A percentile compares a stretch with the other conserved stretches of the same genome.
phyloP scores from a whole-genome alignment of 2,113 vertebrate genomes.

The Sander vitreus region DNA sequence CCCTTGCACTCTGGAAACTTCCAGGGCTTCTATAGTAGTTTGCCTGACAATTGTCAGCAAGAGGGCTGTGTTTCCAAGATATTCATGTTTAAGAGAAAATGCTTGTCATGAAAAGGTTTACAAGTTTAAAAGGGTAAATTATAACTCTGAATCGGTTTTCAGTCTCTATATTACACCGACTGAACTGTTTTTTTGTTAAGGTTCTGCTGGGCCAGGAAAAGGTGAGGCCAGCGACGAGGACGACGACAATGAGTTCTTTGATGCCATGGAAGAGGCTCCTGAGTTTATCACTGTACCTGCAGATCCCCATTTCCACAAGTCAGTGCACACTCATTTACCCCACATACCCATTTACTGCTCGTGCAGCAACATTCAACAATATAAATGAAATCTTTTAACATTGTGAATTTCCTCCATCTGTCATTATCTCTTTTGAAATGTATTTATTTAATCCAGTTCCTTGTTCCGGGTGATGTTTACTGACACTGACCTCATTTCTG shows the following conservation, averaged over 20 bases:
- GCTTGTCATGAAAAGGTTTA: not conserved
- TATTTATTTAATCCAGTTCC: not conserved
- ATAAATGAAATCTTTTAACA: not conserved
- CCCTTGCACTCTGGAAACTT: not conserved
- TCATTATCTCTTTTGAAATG: not conserved
- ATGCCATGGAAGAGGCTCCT: slow-evolving; percentile 88
- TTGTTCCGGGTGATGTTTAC: not conserved
- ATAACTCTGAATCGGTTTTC: not conserved
- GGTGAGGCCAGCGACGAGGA: slow-evolving; percentile 96
- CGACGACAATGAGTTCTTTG: slow-evolving; percentile 96
- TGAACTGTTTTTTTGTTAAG: slow-evolving; percentile 46
- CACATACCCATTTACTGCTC: fast-evolving
- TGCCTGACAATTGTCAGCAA: not conserved
- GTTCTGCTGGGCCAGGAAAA: slow-evolving; percentile 84
- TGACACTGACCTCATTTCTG: too few relatives aligned
- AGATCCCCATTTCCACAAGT: slow-evolving; percentile 94
- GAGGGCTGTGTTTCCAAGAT: not conserved
- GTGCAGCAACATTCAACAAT: not conserved
- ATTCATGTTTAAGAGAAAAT: not conserved
- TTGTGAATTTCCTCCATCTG: not conserved
- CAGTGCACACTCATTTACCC: slow-evolving; percentile 45
- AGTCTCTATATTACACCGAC: not conserved
- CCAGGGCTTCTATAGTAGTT: not conserved
- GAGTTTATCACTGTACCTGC: slow-evolving; percentile 94
- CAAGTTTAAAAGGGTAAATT: not conserved